phyloP scores from a whole-genome alignment of 2,888 invertebrate genomes.

The Yponomeuta cagnagella region DNA sequence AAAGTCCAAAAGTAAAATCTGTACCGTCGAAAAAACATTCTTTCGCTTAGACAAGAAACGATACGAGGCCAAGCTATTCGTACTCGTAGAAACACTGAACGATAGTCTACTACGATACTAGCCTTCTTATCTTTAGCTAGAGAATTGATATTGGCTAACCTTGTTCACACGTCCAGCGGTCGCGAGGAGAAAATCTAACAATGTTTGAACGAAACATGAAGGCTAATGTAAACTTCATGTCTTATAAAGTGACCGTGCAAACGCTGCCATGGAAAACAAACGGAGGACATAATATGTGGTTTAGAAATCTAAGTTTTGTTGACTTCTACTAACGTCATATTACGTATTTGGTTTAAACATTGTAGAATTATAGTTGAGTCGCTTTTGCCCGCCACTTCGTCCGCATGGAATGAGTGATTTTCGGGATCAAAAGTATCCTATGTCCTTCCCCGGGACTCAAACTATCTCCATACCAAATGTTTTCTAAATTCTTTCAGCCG shows the following conservation, averaged over 20 bases:
- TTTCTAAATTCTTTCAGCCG: too few species aligned
- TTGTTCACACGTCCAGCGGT: background rate
- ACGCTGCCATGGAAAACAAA: background rate
- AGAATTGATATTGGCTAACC: background rate
- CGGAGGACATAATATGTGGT: background rate
- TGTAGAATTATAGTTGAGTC: too few species aligned
- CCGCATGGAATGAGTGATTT: too few species aligned
- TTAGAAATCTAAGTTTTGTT: background rate
- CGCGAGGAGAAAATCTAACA: background rate
- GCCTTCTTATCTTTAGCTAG: background rate
- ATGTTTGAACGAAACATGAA: background rate
- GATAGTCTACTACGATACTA: background rate
- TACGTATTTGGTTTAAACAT: too few species aligned
- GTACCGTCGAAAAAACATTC: too few species aligned
- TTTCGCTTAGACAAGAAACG: too few species aligned
- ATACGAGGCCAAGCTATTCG: background rate
- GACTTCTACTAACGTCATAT: too few species aligned
- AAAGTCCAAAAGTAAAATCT: too few species aligned
- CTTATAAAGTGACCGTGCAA: background rate
- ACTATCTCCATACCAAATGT: too few species aligned
- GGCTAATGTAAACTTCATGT: constrained; percentile 1
- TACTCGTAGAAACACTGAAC: background rate
- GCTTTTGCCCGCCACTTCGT: too few species aligned
- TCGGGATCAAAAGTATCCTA: too few species aligned
- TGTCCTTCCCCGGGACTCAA: too few species aligned